phyloP scores from a whole-genome alignment of 2,113 vertebrate genomes.

The Xyliphius kryptos region DNA sequence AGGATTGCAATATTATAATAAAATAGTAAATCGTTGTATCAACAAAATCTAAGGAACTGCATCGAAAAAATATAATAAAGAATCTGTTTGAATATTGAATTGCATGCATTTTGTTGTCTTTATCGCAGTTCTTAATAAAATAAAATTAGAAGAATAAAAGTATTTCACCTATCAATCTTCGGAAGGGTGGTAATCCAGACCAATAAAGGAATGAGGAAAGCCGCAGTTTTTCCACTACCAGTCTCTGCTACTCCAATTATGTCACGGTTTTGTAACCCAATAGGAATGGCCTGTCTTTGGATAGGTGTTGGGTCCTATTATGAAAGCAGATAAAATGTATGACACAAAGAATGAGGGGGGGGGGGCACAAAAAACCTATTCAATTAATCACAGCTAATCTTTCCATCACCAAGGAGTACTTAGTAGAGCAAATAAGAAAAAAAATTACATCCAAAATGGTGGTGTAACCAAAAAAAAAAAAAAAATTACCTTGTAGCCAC shows the following conservation, averaged over 20 bases:
- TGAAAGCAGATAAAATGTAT: not conserved
- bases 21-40: too few relatives aligned
- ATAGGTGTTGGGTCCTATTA: conserved; percentile 90
- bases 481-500: conserved; percentile 88
- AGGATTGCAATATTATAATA: too few relatives aligned
- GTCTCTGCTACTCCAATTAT: conserved; percentile 98
- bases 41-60: too few relatives aligned
- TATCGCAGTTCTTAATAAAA: too few relatives aligned
- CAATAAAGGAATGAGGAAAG: conserved; percentile 91
- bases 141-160: too few relatives aligned
- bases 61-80: too few relatives aligned
- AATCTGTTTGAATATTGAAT: too few relatives aligned
- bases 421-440: not conserved
- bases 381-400: not conserved
- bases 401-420: too few relatives aligned
- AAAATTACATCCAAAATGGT: not conserved
- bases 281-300: conserved; percentile 97
- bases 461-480: not conserved
- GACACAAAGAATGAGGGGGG: not conserved
- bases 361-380: not conserved
- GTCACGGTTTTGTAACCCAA: conserved; percentile 95
- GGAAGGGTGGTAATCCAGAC: conserved; percentile 98
- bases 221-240: conserved; percentile 93
- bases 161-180: conserved; percentile 84
- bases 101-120: too few relatives aligned